Evolutionary conservation across 2,797 vertebrate species (phyloP), one percentile per base, ranked within the genome.

Genomic region (Holocentrus rufus): DNA sequence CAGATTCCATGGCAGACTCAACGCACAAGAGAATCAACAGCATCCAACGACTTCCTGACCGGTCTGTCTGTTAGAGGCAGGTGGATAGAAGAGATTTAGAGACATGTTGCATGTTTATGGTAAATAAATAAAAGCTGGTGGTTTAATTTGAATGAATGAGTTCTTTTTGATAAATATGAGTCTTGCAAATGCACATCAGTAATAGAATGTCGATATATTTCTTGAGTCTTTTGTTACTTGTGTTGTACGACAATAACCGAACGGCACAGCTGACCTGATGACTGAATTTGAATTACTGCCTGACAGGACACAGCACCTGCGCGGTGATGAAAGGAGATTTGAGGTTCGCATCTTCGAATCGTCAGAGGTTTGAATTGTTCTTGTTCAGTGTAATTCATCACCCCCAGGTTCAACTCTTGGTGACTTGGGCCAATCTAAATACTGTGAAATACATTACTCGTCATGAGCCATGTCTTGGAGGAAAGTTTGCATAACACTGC

Each of bases 371-470:
- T 30, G 53, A 58, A 70, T 44, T 1, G 34, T 57, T 68, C 47
- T 56, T 59, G n/a, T 59, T 76, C 18, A 47, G 61, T 70, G 63
- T 56, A 66, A 20, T 74, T 74, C 15, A 69, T 80, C 27, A 50
- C 68, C 64, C 42, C 75, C 39, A 79, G 54, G 63, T 74, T 77
- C n/a, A 80, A 78, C 36, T 65, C 57, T 77, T 86, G 34, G 74
- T 61, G n/a, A 52, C 56, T 44, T 56, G 55, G 11, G 72, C 81
- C 81, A 84, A 85, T 49, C 18, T 69, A 81, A 86, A 88, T 47
- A 69, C 59, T 74, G 50, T 25, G 30, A 77, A 46, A 72, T 60
- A 27, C 58, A 66, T 79, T 15, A 27, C 18, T 27, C n/a, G 39
- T 49, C 61, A 62, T 71, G 31, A 67, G 82, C 44, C 27, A 18